phyloP scores from a whole-genome alignment of 2,888 invertebrate species.

The Girardia tigrina region DNA sequence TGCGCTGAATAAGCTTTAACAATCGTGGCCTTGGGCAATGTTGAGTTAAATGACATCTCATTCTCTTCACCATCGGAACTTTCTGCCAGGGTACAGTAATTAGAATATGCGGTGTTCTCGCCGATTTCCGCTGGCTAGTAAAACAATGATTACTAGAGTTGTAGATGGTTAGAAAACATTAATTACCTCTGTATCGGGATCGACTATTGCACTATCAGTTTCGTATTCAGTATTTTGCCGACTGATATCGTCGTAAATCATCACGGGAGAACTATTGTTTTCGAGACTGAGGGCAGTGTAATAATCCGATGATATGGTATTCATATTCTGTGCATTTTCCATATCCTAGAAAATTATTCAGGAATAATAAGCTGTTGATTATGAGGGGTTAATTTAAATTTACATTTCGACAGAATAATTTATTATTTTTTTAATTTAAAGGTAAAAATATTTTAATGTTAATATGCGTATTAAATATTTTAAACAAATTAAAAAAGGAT shows the following conservation, averaged over 20 bases:
- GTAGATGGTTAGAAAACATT: too few species aligned
- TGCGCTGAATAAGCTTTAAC: not conserved
- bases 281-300: not conserved
- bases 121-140: constrained; percentile 15
- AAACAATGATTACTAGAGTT: too few species aligned
- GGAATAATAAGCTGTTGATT: too few species aligned
- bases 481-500: too few species aligned
- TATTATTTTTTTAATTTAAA: too few species aligned
- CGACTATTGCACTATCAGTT: not conserved
- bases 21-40: not conserved
- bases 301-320: constrained; percentile 7
- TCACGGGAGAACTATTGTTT: not conserved
- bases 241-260: constrained; percentile 1
- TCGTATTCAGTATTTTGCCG: not conserved
- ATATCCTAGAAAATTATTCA: too few species aligned
- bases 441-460: too few species aligned
- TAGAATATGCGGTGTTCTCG: not conserved
- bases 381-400: too few species aligned
- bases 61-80: not conserved
- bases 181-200: not conserved
- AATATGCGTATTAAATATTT: too few species aligned
- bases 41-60: not conserved
- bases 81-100: not conserved
- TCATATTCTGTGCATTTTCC: not conserved
- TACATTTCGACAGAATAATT: too few species aligned